Percentiles rank a stretch among this genome's conserved stretches.
These are phyloP conservation scores for Micromussa lordhowensis DNA, from an alignment of 92 coral and sea anemone species.

Conservation along the genomic window DNA sequence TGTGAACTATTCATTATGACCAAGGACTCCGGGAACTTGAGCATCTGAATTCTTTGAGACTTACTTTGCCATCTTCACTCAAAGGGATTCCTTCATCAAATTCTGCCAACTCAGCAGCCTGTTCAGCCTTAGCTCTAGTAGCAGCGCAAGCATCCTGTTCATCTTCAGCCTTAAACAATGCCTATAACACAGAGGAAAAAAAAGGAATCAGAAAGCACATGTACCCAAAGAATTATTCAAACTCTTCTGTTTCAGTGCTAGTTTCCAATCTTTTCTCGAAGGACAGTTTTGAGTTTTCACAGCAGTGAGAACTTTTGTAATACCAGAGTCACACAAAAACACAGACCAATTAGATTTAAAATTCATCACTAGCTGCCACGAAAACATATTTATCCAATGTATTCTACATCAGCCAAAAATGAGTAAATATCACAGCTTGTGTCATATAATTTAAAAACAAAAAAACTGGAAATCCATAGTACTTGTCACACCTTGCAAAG, in stretches of 20 bases:
- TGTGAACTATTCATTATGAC: background rate
- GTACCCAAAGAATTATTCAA: background rate
- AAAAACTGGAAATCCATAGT: background rate
- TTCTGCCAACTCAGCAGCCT: constrained; percentile 95
- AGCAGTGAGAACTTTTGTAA: constrained; percentile 66
- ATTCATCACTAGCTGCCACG: constrained; percentile 60
- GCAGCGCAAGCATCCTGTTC: constrained; percentile 99
- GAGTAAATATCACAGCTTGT: background rate
- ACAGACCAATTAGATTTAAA: constrained; percentile 85
- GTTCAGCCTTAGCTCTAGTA: constrained; percentile 92
- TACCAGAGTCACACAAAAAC: constrained; percentile 82
- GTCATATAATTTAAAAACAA: background rate
- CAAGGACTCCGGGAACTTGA: too few species aligned
- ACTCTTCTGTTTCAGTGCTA: background rate
- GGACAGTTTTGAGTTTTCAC: background rate
- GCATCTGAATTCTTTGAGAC: background rate
- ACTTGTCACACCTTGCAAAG: background rate
- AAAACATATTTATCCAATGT: background rate
- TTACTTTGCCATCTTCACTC: constrained; percentile 80
- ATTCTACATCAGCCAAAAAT: background rate
- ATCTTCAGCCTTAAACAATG: constrained; percentile 94
- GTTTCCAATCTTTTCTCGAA: background rate
- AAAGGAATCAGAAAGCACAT: background rate
- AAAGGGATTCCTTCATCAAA: constrained; percentile 93
- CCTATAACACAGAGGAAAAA: constrained; percentile 45